Evolutionary conservation across 2,888 invertebrate species (phyloP).

Genomic region (Tipula helvola): DNA sequence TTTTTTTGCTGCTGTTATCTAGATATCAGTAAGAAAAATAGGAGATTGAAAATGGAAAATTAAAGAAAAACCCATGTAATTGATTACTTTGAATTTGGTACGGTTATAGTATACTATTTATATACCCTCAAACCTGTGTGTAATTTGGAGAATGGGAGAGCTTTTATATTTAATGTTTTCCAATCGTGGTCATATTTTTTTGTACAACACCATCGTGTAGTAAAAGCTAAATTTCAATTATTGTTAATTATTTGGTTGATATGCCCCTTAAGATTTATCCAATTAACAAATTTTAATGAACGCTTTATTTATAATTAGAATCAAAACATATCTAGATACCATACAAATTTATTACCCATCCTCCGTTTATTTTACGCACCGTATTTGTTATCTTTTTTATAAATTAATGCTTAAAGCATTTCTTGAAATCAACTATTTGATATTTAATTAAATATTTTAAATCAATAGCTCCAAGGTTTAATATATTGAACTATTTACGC

Average conservation of each 20-base stretch:
- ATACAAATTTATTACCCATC: background rate
- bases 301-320: background rate
- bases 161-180: background rate
- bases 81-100: background rate
- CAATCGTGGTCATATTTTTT: background rate
- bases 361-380: background rate
- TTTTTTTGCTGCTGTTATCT: background rate
- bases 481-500: too few relatives aligned
- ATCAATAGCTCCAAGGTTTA: background rate
- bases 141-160: background rate
- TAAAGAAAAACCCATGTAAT: background rate
- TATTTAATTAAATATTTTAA: background rate
- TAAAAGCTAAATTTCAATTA: background rate
- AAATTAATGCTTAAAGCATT: background rate
- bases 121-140: too few relatives aligned
- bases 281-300: background rate
- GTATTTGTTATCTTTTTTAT: background rate
- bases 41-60: background rate
- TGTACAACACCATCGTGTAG: background rate
- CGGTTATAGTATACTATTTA: background rate
- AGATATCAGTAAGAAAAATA: background rate
- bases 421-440: background rate
- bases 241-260: background rate
- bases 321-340: background rate
- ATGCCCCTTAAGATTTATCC: background rate